Evolutionary conservation across 2,888 invertebrate genomes (phyloP), one percentile per base, ranked within the genome.

Genomic region (Temnothorax rugatulus): DNA sequence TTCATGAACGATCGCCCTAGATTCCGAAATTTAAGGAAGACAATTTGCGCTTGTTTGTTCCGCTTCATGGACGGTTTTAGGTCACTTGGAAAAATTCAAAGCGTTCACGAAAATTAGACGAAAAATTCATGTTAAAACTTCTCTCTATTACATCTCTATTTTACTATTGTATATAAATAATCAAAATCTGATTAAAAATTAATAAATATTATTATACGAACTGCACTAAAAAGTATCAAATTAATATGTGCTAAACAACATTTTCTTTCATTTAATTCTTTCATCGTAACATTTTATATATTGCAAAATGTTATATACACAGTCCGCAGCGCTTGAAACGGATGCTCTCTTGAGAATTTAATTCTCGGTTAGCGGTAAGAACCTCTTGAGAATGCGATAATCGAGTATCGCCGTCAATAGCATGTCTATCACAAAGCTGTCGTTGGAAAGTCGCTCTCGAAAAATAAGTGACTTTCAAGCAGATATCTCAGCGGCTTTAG

Each of bases 1-100:
- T 86, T 8, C 38, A 59, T 77, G 66, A 50, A 75, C 69, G 69
- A 41, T 59, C 76, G 88, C 57, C 83, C 88, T 38, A 85, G 77
- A 88, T 88, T 88, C 85, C 77, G 75, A 77, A 85, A 85, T 86
- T 88, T 84, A 44, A 73, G 82, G 74, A 87, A 85, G 76, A 73
- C 61, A 44, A 52, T 85, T 83, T 82, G 29, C 76, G 68, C 76
- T 81, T 63, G 83, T 83, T 77, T 77, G 89, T 77, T 77, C 89
- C 64, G 85, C 83, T 83, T 82, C 52, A 15, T 9, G 41, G 77
- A 83, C 84, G 47, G 69, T 83, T 89, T 83, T 84, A 84, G 84
- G 83, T 61, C 82, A 44, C 50, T 54, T 73, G 52, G 66, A 50
- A 44, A n/a, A 47, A 73, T 44, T 79, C 76, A 75, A 52, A 64